A percentile compares a stretch with the other conserved stretches of the same genome.
These are phyloP conservation scores for Galerucella nymphaeae DNA, from an alignment of 2,888 invertebrate genomes.

Conservation along the genomic window DNA sequence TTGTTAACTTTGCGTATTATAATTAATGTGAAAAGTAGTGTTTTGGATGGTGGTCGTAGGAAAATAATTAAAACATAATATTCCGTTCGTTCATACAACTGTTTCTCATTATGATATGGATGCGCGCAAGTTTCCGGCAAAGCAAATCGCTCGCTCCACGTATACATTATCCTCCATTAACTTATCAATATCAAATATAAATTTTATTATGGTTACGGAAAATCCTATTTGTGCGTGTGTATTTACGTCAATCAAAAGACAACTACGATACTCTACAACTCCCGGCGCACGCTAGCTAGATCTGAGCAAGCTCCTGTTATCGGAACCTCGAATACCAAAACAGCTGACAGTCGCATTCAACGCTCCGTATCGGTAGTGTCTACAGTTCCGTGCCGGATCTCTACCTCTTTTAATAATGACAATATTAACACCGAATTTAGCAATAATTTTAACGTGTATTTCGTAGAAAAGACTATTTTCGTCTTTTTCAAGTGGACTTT, in stretches of 20 bases:
- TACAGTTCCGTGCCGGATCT: slow-evolving; percentile 33
- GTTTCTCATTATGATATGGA: background rate
- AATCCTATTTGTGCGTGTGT: slow-evolving; percentile 40
- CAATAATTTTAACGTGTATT: slow-evolving; percentile 51
- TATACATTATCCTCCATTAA: slow-evolving; percentile 7
- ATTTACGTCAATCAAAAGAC: slow-evolving; percentile 41
- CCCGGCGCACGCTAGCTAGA: slow-evolving; percentile 47
- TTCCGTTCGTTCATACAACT: background rate
- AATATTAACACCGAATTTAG: slow-evolving; percentile 60
- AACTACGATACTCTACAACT: slow-evolving; percentile 18
- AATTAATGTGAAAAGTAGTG: too few relatives aligned
- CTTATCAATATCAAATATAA: slow-evolving; percentile 10
- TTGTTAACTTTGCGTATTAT: too few relatives aligned
- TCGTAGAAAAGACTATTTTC: slow-evolving; percentile 35
- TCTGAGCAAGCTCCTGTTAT: slow-evolving; percentile 46
- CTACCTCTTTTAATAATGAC: slow-evolving; percentile 54
- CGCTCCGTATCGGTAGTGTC: slow-evolving; percentile 52
- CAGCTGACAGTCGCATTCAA: slow-evolving; percentile 56
- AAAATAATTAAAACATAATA: background rate
- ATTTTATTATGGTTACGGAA: slow-evolving; percentile 39
- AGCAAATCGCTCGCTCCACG: background rate
- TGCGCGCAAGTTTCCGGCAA: background rate
- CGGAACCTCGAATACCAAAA: slow-evolving; percentile 43
- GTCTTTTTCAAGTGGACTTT: slow-evolving; percentile 47
- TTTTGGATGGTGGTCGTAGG: too few relatives aligned